phyloP scores from a whole-genome alignment of 2,113 vertebrate species.

The Ammodytes marinus region DNA sequence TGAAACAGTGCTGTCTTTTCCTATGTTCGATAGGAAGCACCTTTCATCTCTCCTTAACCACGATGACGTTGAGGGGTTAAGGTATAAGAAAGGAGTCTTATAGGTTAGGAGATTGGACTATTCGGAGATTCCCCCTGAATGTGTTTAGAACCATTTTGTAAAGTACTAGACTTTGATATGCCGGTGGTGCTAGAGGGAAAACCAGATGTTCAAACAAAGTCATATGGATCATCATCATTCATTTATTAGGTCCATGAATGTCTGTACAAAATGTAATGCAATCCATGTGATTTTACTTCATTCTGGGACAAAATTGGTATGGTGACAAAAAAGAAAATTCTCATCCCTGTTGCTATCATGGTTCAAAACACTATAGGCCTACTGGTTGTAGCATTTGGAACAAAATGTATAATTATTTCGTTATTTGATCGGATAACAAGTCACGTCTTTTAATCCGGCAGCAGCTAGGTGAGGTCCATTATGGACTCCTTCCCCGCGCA shows the following conservation, averaged over 20 bases:
- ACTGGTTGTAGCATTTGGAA: background rate
- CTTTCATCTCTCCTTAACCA: no score
- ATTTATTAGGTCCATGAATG: background rate
- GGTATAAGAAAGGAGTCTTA: no score
- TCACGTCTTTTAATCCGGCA: background rate
- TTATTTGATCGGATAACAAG: background rate
- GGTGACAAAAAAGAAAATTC: no score
- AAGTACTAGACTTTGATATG: background rate
- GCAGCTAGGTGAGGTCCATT: constrained; percentile 5
- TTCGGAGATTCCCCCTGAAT: background rate
- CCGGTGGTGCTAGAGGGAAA: background rate
- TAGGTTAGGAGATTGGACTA: no score
- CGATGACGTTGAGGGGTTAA: no score
- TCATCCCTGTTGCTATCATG: background rate
- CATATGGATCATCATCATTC: background rate
- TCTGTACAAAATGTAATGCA: background rate
- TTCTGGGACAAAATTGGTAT: background rate
- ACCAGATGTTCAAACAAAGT: background rate
- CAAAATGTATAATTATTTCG: background rate
- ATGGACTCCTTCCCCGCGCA: constrained; percentile 9
- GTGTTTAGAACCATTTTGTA: background rate
- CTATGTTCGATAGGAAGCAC: no score
- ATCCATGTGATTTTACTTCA: background rate
- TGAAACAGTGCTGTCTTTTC: no score
- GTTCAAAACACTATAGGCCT: background rate